Evolutionary conservation across 23 tunicate genomes (phyloP).

Genomic region (Oikopleura albicans): DNA sequence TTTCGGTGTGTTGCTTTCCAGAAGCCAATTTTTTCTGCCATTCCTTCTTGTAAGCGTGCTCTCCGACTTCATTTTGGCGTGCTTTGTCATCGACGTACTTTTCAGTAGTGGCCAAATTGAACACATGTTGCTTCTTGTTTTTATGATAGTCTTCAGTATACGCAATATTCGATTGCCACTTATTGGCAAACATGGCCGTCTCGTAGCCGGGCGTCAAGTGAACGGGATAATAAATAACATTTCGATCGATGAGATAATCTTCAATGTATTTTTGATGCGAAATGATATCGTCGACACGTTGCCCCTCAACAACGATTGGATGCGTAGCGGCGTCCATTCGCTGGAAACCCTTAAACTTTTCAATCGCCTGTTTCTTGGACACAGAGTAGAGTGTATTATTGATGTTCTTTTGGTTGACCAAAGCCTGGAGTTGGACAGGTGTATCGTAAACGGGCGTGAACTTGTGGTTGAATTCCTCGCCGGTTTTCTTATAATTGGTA

Average conservation of each 20-base stretch:
- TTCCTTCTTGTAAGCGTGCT: not conserved
- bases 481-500: not conserved
- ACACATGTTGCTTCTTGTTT: not conserved
- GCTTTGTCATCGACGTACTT: not conserved
- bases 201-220: slow-evolving; percentile 89
- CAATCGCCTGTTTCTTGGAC: slow-evolving; percentile 17
- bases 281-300: slow-evolving; percentile 17
- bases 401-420: not conserved
- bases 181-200: slow-evolving; percentile 32
- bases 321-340: slow-evolving; percentile 31
- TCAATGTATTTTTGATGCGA: slow-evolving; percentile 70
- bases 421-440: not conserved
- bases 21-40: not conserved
- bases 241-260: slow-evolving; percentile 82
- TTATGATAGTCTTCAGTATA: slow-evolving; percentile 1
- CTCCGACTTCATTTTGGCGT: not conserved
- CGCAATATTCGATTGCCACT: slow-evolving; percentile 8
- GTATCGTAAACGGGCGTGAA: not conserved
- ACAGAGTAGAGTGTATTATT: not conserved
- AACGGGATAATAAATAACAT: slow-evolving; percentile 82
- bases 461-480: slow-evolving; percentile 15
- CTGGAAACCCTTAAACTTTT: slow-evolving; percentile 30
- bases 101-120: not conserved
- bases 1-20: slow-evolving; percentile 10
- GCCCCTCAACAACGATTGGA: slow-evolving; percentile 23